phyloP scores from a whole-genome alignment of 2,888 invertebrate species.

The Ethmia dodecea region DNA sequence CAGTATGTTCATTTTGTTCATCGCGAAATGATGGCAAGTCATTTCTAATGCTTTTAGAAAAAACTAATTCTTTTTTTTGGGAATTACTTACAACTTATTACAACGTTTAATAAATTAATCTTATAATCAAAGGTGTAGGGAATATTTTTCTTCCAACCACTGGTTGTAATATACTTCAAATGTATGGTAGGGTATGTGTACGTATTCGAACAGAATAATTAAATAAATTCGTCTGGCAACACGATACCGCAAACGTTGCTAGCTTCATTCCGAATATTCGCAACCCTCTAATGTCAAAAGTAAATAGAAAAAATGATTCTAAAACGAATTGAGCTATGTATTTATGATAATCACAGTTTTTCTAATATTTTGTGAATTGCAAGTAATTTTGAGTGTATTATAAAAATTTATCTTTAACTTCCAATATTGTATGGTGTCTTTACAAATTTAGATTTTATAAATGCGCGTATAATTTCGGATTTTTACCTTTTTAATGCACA shows the following conservation, averaged over 20 bases:
- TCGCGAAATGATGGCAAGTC: no score
- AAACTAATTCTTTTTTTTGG: no score
- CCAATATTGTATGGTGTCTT: constrained; percentile 33
- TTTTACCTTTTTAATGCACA: constrained; percentile 53
- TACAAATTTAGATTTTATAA: constrained; percentile 36
- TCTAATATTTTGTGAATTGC: constrained; percentile 40
- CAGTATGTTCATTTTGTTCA: no score
- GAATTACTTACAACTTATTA: no score
- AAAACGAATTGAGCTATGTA: constrained; percentile 30
- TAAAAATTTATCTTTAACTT: constrained; percentile 33
- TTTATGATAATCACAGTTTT: constrained; percentile 35
- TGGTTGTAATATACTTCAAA: no score
- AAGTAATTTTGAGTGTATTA: constrained; percentile 34
- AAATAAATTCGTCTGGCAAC: constrained; percentile 1
- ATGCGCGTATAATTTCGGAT: constrained; percentile 45
- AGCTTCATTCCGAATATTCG: constrained; percentile 41
- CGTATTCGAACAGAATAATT: not conserved
- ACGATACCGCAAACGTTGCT: not conserved
- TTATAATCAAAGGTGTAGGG: no score
- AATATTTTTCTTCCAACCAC: no score
- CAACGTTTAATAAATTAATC: no score
- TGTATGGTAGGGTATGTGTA: no score
- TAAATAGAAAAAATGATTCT: constrained; percentile 51
- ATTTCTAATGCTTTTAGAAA: no score
- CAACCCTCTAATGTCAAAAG: constrained; percentile 66